These are phyloP conservation scores for Apodemia mormo DNA, from an alignment of 2,888 invertebrate genomes.

Conservation along the genomic window DNA sequence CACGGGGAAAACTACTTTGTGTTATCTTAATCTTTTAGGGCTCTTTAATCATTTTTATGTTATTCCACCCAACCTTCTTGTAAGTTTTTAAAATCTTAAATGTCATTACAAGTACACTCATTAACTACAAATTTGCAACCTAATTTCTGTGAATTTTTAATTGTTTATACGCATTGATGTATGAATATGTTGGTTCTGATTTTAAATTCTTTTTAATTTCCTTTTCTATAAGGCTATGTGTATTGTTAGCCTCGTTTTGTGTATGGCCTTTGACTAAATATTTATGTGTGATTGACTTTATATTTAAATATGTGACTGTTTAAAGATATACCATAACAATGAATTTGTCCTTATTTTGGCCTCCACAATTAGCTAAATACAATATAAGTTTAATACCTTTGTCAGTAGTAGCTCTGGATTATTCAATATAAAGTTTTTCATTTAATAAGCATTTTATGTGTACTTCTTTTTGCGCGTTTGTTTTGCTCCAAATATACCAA, in stretches of 20 bases:
- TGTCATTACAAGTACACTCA: neutral
- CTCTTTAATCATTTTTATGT: neutral
- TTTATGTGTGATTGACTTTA: conserved; percentile 34
- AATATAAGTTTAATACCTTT: conserved; percentile 31
- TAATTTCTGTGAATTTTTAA: conserved; percentile 25
- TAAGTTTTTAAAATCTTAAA: neutral
- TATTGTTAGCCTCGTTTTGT: conserved; percentile 33
- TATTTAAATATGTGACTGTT: conserved; percentile 32
- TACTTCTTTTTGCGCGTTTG: no score
- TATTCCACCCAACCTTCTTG: conserved; percentile 1
- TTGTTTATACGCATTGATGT: conserved; percentile 33
- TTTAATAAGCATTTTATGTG: no score
- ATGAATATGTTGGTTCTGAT: conserved; percentile 36
- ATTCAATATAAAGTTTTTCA: neutral
- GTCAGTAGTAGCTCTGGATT: conserved; percentile 10
- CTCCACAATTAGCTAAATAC: conserved; percentile 36
- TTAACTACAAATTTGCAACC: conserved; percentile 4
- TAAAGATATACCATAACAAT: conserved; percentile 30
- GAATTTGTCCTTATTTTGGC: conserved; percentile 39
- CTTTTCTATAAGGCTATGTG: conserved; percentile 37
- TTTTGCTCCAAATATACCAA: no score
- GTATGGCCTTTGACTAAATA: conserved; percentile 37
- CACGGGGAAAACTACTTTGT: no score
- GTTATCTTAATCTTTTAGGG: no score
- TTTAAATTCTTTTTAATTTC: conserved; percentile 34